Evolutionary conservation across 2,113 vertebrate species (phyloP), one percentile per base, ranked within the genome.

Genomic region (Oryzias melastigma): DNA sequence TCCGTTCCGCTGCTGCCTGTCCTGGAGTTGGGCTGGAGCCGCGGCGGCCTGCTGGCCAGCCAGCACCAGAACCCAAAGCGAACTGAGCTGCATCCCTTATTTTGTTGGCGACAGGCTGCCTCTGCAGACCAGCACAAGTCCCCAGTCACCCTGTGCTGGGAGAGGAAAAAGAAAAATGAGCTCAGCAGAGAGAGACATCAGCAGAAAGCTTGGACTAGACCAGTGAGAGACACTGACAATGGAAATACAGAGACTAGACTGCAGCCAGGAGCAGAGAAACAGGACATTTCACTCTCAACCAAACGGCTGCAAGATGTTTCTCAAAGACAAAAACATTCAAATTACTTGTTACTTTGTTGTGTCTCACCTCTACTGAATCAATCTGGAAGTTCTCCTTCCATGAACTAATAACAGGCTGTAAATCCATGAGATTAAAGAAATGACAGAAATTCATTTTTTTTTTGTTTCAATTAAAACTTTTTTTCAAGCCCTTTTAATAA

Each of bases 1-100:
- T 92, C 89, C 81, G 84, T 77, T 86, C 81, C 73, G 78, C 89
- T 75, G 79, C 87, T 83, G 85, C 83, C 83, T 68, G 77, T 89
- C 82, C 85, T 81, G 81, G 87, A 90, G 72, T 67, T 68, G 75
- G 90, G 89, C 90, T 88, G 78, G 76, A 79, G 81, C 88, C 73
- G 72, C 56, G 10, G 85, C 81, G 84, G 81, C 82, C 86, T 77
- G 78, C 65, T 73, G 75, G 73, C 69, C 83, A 81, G 88, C 88
- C 86, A 88, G 83, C 84, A 84, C 73, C 86, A 84, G 83, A 85
- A 89, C 80, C 84, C 75, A 82, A 85, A 78, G 78, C 85, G 87
- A 86, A 88, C 83, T 76, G 68, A 86, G 83, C 73, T 80, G 75
- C 81, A 81, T 79, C 74, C 75, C 70, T 78, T 68, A 50, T 76